Base-by-base conservation (phyloP, 1,140 invertebrate species). In the Penaeus indicus region DNA sequence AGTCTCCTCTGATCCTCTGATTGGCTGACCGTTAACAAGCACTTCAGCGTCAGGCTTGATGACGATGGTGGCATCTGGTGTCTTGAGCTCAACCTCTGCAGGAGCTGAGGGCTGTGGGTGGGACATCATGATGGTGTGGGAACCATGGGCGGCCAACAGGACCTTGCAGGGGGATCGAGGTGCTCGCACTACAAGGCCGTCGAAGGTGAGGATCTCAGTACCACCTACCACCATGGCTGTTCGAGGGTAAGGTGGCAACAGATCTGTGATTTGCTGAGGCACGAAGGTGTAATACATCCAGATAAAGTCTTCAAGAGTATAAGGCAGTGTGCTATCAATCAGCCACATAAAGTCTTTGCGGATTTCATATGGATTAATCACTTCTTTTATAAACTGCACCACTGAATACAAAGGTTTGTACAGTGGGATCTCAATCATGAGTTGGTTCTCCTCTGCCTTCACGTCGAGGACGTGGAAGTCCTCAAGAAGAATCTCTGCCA, bases 131-230 rank as follows among this genome's bases (percentile, higher is more conserved):
- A 88, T 27, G 42, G 22, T 47, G 19, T 38, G 42, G 62, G 62
- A 27, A 8, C 22, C 61, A 22, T 62, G 61, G n/a, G 75, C 47
- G 54, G 82, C 54, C 54, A 88, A 62, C 8, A 88, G 63, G 18
- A 88, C 87, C 75, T 84, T 67, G 47, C 87, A 88, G n/a, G 67
- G 81, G 63, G 81, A 84, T 25, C 69, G 87, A 60, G 87, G 87
- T n/a, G 60, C 63, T 25, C 87, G 81, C 22, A 88, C 81, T 10
- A 84, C 38, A 63, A 61, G 69, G 42, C 87, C 87, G 42, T 88
- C 87, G 27, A 88, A 88, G 72, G 87, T 88, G 22, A 88, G 81
- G 42, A 88, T 62, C 87, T 88, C 87, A 16, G 81, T 88, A 62
- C 75, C 87, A 1, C 18, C 60, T 1, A 88, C 82, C 18, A 88